These are phyloP conservation scores for Dendroctonus valens DNA, from an alignment of 1,140 invertebrate genomes.

Conservation along the genomic window DNA sequence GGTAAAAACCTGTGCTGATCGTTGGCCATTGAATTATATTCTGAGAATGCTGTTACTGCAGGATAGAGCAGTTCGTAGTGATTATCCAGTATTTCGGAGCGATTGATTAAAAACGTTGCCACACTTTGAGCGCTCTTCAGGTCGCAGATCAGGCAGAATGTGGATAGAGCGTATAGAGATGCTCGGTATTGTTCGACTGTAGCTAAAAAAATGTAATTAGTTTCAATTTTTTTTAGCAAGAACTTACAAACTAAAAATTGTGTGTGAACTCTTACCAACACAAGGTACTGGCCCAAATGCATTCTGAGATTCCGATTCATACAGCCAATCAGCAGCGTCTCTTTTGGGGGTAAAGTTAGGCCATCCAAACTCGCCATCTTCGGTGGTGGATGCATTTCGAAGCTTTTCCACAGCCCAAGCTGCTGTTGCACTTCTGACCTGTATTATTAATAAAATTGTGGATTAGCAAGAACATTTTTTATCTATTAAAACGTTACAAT, in stretches of 20 bases:
- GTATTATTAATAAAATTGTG: not conserved
- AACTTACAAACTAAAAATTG: too few species aligned
- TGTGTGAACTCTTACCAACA: too few species aligned
- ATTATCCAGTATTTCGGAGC: conserved; percentile 59
- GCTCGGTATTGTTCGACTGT: conserved; percentile 54
- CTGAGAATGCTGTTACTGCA: conserved; percentile 58
- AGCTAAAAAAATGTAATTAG: conserved; percentile 42
- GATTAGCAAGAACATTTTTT: not conserved
- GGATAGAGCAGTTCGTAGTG: conserved; percentile 60
- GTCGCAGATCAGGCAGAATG: conserved; percentile 54
- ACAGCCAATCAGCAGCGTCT: conserved; percentile 59
- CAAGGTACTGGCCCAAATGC: too few species aligned
- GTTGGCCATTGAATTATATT: conserved; percentile 57
- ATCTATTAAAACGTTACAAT: not conserved
- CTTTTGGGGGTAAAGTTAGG: conserved; percentile 53
- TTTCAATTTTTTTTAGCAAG: too few species aligned
- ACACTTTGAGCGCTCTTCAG: conserved; percentile 61
- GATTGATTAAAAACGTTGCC: conserved; percentile 61
- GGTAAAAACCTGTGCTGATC: conserved; percentile 56
- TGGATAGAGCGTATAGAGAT: conserved; percentile 51
- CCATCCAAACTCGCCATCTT: conserved; percentile 66
- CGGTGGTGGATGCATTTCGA: conserved; percentile 59
- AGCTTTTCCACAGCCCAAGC: conserved; percentile 57
- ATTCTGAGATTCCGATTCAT: conserved; percentile 53
- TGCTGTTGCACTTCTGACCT: conserved; percentile 55